Evolutionary conservation across 1,140 invertebrate genomes (phyloP).

Genomic region (Lepidurus apus): DNA sequence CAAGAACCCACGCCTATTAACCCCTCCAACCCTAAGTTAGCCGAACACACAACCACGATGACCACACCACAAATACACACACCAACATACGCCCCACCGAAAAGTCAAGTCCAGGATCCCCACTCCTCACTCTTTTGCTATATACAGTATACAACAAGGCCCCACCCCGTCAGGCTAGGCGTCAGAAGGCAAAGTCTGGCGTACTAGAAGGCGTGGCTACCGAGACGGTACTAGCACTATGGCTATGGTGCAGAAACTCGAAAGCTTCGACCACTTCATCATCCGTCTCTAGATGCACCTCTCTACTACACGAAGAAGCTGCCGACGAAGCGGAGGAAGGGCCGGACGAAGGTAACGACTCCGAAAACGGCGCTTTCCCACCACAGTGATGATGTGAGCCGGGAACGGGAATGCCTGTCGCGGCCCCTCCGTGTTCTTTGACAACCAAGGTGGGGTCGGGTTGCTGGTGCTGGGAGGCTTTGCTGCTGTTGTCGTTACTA

Average conservation of each 20-base stretch:
- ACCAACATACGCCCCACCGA: background rate
- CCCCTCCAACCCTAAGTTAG: background rate
- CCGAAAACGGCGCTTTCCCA: background rate
- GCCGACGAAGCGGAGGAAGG: background rate
- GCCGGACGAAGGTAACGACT: too few relatives aligned
- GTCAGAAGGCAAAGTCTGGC: constrained; percentile 20
- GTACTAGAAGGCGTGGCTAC: constrained; percentile 1
- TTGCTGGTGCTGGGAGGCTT: background rate
- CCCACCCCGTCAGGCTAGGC: background rate
- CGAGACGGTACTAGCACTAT: background rate
- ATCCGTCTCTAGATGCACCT: constrained; percentile 11
- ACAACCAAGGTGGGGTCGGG: background rate
- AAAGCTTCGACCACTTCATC: constrained; percentile 4
- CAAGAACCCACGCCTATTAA: background rate
- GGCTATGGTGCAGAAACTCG: background rate
- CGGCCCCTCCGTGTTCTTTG: background rate
- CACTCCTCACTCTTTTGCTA: background rate
- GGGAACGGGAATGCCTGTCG: background rate
- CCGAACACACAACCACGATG: constrained; percentile 4
- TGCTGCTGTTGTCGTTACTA: background rate
- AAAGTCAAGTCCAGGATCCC: background rate
- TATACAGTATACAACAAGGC: background rate
- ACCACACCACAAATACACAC: background rate
- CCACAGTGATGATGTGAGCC: background rate
- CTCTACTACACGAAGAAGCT: constrained; percentile 12